Evolutionary conservation across 2,797 vertebrate species (phyloP), one percentile per base, ranked within the genome.

Genomic region (Diplodus puntazzo): DNA sequence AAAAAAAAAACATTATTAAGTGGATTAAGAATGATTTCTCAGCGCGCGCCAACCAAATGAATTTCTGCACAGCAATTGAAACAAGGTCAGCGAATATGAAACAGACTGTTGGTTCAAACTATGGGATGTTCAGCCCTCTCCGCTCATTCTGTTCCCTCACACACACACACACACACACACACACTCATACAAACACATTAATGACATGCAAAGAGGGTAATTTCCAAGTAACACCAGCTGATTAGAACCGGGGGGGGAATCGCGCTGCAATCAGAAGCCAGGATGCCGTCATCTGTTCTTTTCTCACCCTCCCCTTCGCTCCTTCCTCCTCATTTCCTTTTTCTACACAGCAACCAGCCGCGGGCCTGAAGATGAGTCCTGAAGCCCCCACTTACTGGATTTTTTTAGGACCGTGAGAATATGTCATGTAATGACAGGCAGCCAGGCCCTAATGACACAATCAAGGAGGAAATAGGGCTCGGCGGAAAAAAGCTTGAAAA

Each of bases 161-260:
- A 76, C 69, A 50, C 25, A 57, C 45, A 13, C 58, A 13, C 14
- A 21, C 43, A 27, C 43, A 83, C 16, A 50, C 25, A 57, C 45
- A 13, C 58, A 13, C 14, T 14, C 42, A 25, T 30, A 83, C 16
- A n/a, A 8, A 79, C 48, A 25, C 69, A 59, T 21, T 78, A 84
- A 90, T 87, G 79, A 75, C 77, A 92, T 85, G 85, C 78, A 89
- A 82, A 82, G 77, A 75, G 85, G 79, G 73, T 85, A 58, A 86
- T 85, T 90, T 86, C 81, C 82, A 85, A 87, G 83, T 75, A 87
- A 84, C 86, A 86, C 69, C 76, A 73, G 85, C 81, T 92, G 90
- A 92, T 88, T 81, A 87, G 77, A 91, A 89, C 55, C 80, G 62
- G 75, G 70, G 30, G 30, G 82, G 73, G 76, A 88, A 85, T 91